Evolutionary conservation across 92 coral and sea anemone species (phyloP).

Genomic region (Pocillopora grandis): DNA sequence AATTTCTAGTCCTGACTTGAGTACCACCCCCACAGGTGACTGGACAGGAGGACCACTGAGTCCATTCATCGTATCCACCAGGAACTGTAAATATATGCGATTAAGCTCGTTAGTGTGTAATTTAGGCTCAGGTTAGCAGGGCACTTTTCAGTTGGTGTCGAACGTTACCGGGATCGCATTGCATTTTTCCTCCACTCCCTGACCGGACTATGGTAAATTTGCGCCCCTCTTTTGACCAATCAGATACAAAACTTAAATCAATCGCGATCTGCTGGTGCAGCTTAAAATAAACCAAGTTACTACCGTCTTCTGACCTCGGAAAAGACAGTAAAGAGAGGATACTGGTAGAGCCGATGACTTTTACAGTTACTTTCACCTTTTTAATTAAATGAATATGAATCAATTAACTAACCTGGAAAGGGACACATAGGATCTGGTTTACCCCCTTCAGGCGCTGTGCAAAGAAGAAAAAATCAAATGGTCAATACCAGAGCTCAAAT

Average conservation of each 20-base stretch:
- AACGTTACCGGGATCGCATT: not conserved
- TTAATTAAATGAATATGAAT: not conserved
- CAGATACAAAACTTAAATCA: too few relatives aligned
- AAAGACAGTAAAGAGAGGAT: too few relatives aligned
- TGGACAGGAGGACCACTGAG: constrained; percentile 85
- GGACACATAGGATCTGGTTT: constrained; percentile 94
- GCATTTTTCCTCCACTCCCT: too few relatives aligned
- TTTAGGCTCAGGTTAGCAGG: not conserved
- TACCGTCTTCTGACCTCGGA: too few relatives aligned
- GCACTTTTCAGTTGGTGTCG: not conserved
- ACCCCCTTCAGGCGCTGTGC: constrained; percentile 54
- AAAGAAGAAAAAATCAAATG: not conserved
- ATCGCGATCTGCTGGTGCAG: too few relatives aligned
- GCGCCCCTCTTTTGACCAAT: too few relatives aligned
- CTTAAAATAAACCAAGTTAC: too few relatives aligned
- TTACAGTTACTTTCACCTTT: too few relatives aligned
- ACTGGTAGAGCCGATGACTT: too few relatives aligned
- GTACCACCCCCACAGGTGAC: constrained; percentile 90
- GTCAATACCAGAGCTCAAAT: too few relatives aligned
- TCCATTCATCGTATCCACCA: constrained; percentile 90
- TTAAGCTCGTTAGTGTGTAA: not conserved
- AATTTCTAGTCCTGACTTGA: constrained; percentile 83
- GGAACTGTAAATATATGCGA: constrained; percentile 57
- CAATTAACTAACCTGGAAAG: constrained; percentile 60
- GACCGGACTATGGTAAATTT: too few relatives aligned